Conservation (phyloP, 2,797 vertebrate genomes). For the Acanthurus leucopareius region DNA sequence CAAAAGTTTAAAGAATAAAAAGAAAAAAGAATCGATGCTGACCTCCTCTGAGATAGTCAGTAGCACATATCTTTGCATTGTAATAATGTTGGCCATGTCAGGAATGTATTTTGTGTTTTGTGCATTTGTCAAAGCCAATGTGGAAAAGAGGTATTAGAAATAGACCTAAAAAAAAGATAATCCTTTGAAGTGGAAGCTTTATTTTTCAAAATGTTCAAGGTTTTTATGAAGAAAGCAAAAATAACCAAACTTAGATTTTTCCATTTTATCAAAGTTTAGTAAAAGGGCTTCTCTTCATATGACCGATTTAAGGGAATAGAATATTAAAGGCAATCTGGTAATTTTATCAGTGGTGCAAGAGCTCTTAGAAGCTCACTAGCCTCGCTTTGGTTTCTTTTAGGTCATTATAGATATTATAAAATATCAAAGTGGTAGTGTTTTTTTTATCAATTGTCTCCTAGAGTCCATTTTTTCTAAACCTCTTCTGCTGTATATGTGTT, state of each 20-base stretch:
- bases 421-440: not conserved
- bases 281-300: too few relatives aligned
- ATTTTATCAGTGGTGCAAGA: not conserved
- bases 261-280: too few relatives aligned
- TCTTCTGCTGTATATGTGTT: not conserved
- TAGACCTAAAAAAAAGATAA: not conserved
- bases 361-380: not conserved
- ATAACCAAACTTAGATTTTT: not conserved
- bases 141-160: not conserved
- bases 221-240: not conserved
- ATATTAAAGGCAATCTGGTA: not conserved
- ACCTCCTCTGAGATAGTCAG: not conserved
- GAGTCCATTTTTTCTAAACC: slow-evolving; percentile 11
- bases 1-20: too few relatives aligned
- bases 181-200: not conserved
- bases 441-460: not conserved
- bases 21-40: too few relatives aligned
- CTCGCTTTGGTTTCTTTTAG: slow-evolving; percentile 5
- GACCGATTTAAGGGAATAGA: not conserved
- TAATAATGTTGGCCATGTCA: not conserved
- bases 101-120: not conserved
- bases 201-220: not conserved
- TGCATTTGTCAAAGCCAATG: not conserved
- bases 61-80: slow-evolving; percentile 23
- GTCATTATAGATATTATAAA: not conserved